These are phyloP conservation scores for Corbicula japonica DNA, from an alignment of 2,888 invertebrate genomes.

Conservation along the genomic window DNA sequence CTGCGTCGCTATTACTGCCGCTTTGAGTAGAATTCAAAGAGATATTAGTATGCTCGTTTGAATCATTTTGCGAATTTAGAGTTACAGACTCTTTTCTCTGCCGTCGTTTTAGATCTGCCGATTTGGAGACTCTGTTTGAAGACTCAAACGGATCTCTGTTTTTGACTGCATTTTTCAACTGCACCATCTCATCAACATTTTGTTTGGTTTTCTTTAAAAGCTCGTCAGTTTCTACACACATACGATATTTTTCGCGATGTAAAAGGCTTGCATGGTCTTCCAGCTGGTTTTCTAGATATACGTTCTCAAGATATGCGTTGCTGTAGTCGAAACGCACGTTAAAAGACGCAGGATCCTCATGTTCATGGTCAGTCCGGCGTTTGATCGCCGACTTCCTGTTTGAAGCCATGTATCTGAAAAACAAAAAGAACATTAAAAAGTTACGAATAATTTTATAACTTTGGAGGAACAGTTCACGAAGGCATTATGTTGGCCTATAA, in stretches of 20 bases:
- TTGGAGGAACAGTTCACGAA: too few relatives aligned
- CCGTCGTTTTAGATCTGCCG: conserved; percentile 33
- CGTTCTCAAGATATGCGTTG: conserved; percentile 65
- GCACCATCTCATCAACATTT: conserved; percentile 62
- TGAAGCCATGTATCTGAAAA: conserved; percentile 22
- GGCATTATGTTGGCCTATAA: too few relatives aligned
- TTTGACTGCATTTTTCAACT: conserved; percentile 65
- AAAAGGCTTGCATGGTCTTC: conserved; percentile 53
- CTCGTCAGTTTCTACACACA: conserved; percentile 59
- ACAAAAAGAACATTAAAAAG: too few relatives aligned
- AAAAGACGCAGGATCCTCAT: conserved; percentile 27
- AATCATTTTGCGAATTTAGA: too few relatives aligned
- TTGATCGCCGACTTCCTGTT: conserved; percentile 10
- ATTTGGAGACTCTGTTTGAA: conserved; percentile 37
- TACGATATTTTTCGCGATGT: conserved; percentile 51
- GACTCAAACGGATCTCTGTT: conserved; percentile 59
- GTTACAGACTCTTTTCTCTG: too few relatives aligned
- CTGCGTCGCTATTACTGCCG: too few relatives aligned
- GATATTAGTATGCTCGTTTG: too few relatives aligned
- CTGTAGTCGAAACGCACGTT: conserved; percentile 68
- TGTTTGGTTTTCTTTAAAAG: conserved; percentile 57
- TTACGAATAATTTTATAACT: too few relatives aligned
- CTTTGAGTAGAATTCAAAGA: too few relatives aligned
- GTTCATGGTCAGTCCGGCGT: conserved; percentile 13
- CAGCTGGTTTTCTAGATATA: conserved; percentile 52